Percentiles rank a stretch among this genome's conserved stretches.
Conservation (phyloP, 2,797 vertebrate species). For the Hozukius guyotensis region DNA sequence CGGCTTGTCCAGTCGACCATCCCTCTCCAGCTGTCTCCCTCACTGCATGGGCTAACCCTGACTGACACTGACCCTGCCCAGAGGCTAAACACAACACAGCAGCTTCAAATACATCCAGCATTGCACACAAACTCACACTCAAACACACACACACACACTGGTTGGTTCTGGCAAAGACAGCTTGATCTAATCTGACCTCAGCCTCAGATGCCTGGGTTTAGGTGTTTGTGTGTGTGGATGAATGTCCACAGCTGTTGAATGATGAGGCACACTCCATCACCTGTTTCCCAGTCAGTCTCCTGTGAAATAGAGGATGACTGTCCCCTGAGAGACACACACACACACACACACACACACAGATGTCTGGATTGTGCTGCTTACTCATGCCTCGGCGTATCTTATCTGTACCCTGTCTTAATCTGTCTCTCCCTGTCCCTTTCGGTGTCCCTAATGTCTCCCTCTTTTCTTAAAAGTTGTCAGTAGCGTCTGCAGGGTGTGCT, state of each 20-base stretch:
- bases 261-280: slow-evolving; percentile 61
- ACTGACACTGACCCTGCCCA: slow-evolving; percentile 53
- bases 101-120: slow-evolving; percentile 27
- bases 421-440: neutral
- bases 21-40: slow-evolving; percentile 62
- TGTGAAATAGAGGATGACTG: slow-evolving; percentile 41
- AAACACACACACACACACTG: neutral
- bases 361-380: slow-evolving; percentile 3
- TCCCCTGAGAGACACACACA: neutral
- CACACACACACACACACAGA: neutral
- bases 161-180: slow-evolving; percentile 37
- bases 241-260: slow-evolving; percentile 57
- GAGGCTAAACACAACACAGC: slow-evolving; percentile 52
- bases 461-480: slow-evolving; percentile 27
- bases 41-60: slow-evolving; percentile 48
- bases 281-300: slow-evolving; percentile 49
- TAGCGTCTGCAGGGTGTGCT: slow-evolving; percentile 11
- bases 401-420: slow-evolving; percentile 32
- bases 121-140: neutral
- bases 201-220: slow-evolving; percentile 32
- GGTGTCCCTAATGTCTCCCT: slow-evolving; percentile 4
- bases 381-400: slow-evolving; percentile 17
- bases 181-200: slow-evolving; percentile 62
- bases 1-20: slow-evolving; percentile 56
- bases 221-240: slow-evolving; percentile 34